Evolutionary conservation across 2,888 invertebrate genomes (phyloP), one percentile per base, ranked within the genome.

Genomic region (Tetragonisca angustula): DNA sequence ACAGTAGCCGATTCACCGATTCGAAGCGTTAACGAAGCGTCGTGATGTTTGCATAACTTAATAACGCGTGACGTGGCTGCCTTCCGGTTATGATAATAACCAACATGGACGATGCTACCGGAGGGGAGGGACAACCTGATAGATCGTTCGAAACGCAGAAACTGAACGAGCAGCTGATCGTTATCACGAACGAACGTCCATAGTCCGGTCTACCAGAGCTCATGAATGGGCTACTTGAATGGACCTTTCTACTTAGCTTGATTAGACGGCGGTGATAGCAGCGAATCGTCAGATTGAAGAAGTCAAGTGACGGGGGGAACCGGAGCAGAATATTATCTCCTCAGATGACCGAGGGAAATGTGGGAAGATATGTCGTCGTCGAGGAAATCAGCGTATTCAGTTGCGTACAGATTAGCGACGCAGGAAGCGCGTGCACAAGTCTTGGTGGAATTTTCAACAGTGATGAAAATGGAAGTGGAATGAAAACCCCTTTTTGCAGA

Each of bases 1-100:
- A 9, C 9, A 43, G 43, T 43, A 43, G 36, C 36, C 36, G 36
- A 36, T 36, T 36, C 36, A 43, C 43, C 11, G 43, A 43, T 43
- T 43, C 43, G 43, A 43, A 43, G 43, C 43, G 43, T 83, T 85
- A 77, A 83, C 61, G 85, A 80, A 85, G 72, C 76, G 56, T 69
- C 59, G 72, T 13, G 36, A 73, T 78, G 80, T 81, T 79, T 75
- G 84, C 81, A 65, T 76, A 83, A 84, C 81, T 56, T 67, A 84
- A 84, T 79, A 76, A 81, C 76, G 76, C 78, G 50, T 61, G 79
- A 83, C 81, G 56, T n/a, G 17, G 15, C 49, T 73, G 56, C 78
- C 69, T 81, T 81, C 84, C 81, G 77, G 76, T 84, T 86, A 79
- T 84, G 84, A 78, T 84, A 81, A 85, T 84, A 54, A 52, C 24